Evolutionary conservation across 2,797 vertebrate species (phyloP).

Genomic region (Hybognathus amarus): DNA sequence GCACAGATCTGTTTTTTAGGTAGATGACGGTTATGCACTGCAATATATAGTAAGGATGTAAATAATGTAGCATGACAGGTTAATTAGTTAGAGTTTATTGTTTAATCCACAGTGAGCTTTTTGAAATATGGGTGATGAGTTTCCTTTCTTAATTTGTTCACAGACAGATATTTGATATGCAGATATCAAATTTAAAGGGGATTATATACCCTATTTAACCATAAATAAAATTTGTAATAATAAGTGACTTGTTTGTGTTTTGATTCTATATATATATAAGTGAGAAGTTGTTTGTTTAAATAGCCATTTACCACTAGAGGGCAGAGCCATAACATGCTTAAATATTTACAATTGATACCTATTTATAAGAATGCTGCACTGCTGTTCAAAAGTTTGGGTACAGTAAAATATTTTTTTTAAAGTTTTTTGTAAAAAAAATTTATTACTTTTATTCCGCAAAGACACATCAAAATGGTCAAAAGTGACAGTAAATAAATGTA

Average conservation of each 20-base stretch:
- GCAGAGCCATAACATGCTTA: constrained; percentile 35
- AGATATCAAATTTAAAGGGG: constrained; percentile 9
- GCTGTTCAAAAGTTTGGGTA: background rate
- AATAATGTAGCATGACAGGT: constrained; percentile 36
- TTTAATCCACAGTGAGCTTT: constrained; percentile 16
- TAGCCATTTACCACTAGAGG: constrained; percentile 43
- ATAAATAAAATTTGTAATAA: constrained; percentile 17
- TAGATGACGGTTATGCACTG: background rate
- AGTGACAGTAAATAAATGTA: background rate
- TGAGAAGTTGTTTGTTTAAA: constrained; percentile 1
- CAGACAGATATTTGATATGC: constrained; percentile 19
- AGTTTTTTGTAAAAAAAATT: background rate
- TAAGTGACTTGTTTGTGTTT: background rate
- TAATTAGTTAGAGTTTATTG: background rate
- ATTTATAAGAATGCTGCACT: background rate
- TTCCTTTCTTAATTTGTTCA: background rate
- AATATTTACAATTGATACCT: background rate
- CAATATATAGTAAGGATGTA: constrained; percentile 42
- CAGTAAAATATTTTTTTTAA: no score
- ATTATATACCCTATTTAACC: constrained; percentile 12
- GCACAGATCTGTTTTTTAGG: constrained; percentile 3
- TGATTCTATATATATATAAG: background rate
- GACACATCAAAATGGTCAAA: background rate
- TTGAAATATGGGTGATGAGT: constrained; percentile 12
- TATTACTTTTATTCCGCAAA: background rate